A percentile compares a stretch with the other conserved stretches of the same genome.
Conservation (phyloP, 2,113 vertebrate species). For the Patagioenas fasciata region DNA sequence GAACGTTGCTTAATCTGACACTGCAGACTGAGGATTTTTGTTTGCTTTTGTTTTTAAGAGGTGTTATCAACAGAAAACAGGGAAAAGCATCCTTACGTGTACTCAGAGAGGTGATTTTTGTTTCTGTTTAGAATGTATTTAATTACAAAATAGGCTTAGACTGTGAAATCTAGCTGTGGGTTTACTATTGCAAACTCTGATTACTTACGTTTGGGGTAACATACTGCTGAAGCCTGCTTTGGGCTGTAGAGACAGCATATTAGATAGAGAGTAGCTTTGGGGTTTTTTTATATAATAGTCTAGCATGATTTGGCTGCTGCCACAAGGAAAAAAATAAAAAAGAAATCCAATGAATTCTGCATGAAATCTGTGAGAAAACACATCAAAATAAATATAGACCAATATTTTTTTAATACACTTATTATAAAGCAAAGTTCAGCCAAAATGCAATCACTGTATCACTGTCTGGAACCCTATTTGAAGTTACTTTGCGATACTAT, state of each 20-base stretch:
- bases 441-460: rapidly evolving
- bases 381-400: background rate
- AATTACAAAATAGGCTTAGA: background rate
- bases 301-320: background rate
- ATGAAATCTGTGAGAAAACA: background rate
- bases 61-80: background rate
- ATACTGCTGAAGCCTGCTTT: background rate
- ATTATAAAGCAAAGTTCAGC: background rate
- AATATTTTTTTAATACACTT: background rate
- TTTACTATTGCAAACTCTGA: background rate
- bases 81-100: background rate
- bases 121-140: background rate
- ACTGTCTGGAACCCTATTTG: background rate
- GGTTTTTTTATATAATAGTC: rapidly evolving
- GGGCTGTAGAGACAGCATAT: background rate
- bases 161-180: background rate
- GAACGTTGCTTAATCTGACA: background rate
- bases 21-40: background rate
- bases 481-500: background rate
- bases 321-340: background rate
- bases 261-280: background rate
- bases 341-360: background rate
- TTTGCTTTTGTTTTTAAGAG: background rate
- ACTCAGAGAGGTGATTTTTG: background rate
- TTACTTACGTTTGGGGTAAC: background rate